A percentile compares a stretch with the other conserved stretches of the same genome.
These are phyloP conservation scores for Syngnathus typhle DNA, from an alignment of 2,113 vertebrate species.

Conservation along the genomic window DNA sequence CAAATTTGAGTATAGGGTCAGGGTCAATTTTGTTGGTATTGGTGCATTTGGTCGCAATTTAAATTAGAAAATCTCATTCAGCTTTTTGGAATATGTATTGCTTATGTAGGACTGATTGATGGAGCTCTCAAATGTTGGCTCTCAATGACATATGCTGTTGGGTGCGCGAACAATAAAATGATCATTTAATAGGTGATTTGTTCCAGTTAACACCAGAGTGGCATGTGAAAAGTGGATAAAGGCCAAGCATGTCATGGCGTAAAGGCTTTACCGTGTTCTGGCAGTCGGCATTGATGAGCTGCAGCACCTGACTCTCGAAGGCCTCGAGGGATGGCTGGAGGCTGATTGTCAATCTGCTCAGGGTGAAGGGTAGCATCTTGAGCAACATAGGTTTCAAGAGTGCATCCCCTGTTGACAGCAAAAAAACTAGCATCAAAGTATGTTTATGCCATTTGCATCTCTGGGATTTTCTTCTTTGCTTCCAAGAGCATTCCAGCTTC, in stretches of 20 bases:
- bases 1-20: no score
- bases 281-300: constrained; percentile 73
- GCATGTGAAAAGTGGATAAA: constrained; percentile 2
- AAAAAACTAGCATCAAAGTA: constrained; percentile 4
- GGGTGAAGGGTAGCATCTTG: constrained; percentile 68
- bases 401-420: constrained; percentile 67
- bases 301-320: constrained; percentile 85
- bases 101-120: no score
- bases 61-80: no score
- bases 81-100: no score
- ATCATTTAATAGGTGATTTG: neutral
- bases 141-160: neutral
- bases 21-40: no score
- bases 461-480: constrained; percentile 2
- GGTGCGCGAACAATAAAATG: neutral
- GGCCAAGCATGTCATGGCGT: constrained; percentile 9
- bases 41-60: no score
- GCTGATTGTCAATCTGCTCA: constrained; percentile 75
- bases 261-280: constrained; percentile 74
- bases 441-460: constrained; percentile 1
- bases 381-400: constrained; percentile 79
- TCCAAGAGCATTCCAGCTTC: neutral
- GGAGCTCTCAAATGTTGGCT: neutral
- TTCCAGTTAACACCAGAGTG: constrained; percentile 10
- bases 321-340: constrained; percentile 82